Conservation (phyloP, 2,113 vertebrate genomes). For the Gnathonemus longibarbis region DNA sequence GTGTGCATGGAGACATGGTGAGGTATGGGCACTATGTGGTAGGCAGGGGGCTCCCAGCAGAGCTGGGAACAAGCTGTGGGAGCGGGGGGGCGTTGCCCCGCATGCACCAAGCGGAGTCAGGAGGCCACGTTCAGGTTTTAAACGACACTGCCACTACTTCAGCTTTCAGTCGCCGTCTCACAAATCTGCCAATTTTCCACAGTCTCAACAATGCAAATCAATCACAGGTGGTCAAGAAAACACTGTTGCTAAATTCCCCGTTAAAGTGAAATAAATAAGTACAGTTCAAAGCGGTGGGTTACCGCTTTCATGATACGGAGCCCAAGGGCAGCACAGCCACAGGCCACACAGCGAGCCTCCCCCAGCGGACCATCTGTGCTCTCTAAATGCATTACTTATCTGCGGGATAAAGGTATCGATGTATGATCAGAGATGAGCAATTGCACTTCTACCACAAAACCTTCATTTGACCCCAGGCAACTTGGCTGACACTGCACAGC, state of each 20-base stretch:
- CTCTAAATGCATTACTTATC: constrained; percentile 60
- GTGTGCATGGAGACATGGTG: constrained; percentile 55
- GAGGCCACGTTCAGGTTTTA: neutral
- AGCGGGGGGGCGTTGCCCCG: neutral
- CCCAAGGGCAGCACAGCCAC: constrained; percentile 20
- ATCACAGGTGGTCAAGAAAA: neutral
- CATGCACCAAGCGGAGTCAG: neutral
- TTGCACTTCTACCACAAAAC: constrained; percentile 37
- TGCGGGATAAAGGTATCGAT: constrained; percentile 57
- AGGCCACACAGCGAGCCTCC: constrained; percentile 31
- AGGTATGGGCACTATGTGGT: constrained; percentile 52
- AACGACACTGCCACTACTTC: neutral
- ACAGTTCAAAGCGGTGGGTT: constrained; percentile 29
- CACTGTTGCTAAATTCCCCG: constrained; percentile 10
- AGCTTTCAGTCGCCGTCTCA: neutral
- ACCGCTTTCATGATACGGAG: constrained; percentile 27
- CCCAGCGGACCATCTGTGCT: constrained; percentile 53
- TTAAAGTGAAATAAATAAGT: constrained; percentile 25
- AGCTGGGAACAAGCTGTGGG: constrained; percentile 43
- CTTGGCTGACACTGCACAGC: constrained; percentile 32
- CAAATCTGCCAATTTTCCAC: neutral
- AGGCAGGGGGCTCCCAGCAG: constrained; percentile 51
- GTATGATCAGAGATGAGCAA: constrained; percentile 57
- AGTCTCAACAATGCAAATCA: neutral
- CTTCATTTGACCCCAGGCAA: constrained; percentile 50